These are phyloP conservation scores for Tinamus guttatus DNA, from an alignment of 2,113 vertebrate species.

Conservation along the genomic window DNA sequence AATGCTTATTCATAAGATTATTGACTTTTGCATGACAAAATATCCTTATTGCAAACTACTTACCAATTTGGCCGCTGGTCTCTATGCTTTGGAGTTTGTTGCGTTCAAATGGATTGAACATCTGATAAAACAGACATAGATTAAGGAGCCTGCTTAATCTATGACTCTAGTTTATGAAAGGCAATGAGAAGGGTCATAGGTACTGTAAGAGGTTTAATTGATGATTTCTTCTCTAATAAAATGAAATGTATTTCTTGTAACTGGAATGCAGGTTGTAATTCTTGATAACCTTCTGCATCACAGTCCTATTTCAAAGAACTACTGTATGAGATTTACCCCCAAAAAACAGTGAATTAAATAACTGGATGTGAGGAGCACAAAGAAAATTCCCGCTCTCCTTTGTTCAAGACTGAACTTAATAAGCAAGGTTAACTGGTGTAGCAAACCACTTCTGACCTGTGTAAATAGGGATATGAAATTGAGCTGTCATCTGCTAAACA, in stretches of 20 bases:
- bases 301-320: conserved; percentile 34
- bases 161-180: neutral
- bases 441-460: conserved; percentile 56
- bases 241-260: neutral
- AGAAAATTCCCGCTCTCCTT: conserved; percentile 45
- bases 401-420: conserved; percentile 54
- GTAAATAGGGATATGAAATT: conserved; percentile 53
- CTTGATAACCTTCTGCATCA: neutral
- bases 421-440: conserved; percentile 57
- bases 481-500: conserved; percentile 61
- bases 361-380: conserved; percentile 31
- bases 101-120: neutral
- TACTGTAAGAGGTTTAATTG: neutral
- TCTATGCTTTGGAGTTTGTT: neutral
- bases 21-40: neutral
- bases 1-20: neutral
- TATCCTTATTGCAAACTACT: neutral
- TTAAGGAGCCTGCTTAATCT: neutral
- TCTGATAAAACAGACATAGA: neutral
- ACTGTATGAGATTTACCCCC: conserved; percentile 18
- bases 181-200: neutral
- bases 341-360: conserved; percentile 52
- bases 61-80: neutral
- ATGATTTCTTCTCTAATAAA: conserved; percentile 20
- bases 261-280: conserved; percentile 13